These are phyloP conservation scores for Tuberolachnus salignus DNA, from an alignment of 2,888 invertebrate genomes.

Conservation along the genomic window DNA sequence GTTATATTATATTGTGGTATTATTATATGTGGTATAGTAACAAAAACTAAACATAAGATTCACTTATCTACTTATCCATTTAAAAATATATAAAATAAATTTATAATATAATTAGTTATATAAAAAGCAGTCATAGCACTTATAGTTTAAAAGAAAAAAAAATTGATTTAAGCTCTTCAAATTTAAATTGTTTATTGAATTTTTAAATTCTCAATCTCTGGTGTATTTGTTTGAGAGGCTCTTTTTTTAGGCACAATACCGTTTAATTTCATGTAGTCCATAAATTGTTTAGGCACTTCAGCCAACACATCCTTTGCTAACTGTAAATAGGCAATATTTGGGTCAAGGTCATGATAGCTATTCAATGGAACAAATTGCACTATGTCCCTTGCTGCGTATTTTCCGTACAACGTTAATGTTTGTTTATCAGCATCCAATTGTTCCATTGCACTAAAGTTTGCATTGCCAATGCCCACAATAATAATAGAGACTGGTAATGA, in stretches of 20 bases:
- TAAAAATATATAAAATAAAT: no score
- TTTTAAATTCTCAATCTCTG: conserved; percentile 47
- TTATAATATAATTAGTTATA: not conserved
- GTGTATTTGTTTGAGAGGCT: conserved; percentile 12
- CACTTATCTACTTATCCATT: no score
- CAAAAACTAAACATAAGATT: no score
- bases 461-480: conserved; percentile 65
- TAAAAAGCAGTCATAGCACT: not conserved
- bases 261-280: conserved; percentile 64
- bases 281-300: conserved; percentile 67
- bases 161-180: conserved; percentile 1
- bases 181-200: conserved; percentile 26
- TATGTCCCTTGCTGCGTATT: conserved; percentile 67
- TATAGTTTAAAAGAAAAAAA: not conserved
- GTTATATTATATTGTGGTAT: no score
- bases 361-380: conserved; percentile 69
- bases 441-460: conserved; percentile 61
- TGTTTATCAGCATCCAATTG: conserved; percentile 61
- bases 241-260: conserved; percentile 63
- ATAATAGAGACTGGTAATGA: conserved; percentile 67
- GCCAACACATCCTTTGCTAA: conserved; percentile 69
- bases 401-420: conserved; percentile 59
- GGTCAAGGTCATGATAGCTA: conserved; percentile 61
- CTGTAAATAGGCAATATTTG: conserved; percentile 61
- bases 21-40: no score